Percentiles rank a stretch among this genome's conserved stretches.
Conservation (phyloP, 2,113 vertebrate genomes). For the Octodon degus region DNA sequence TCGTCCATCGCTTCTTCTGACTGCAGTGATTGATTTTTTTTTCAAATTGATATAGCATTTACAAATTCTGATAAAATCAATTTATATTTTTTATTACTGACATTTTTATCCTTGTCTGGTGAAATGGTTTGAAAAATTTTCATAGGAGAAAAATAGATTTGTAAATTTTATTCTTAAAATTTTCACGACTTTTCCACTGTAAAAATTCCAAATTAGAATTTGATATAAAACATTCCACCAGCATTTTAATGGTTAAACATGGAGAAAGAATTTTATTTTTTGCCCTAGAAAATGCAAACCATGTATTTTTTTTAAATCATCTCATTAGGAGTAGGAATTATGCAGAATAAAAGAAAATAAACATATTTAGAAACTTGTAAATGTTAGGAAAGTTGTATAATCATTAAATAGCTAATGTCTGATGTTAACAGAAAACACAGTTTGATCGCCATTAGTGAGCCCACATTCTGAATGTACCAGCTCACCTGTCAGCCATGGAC, state of each 20-base stretch:
- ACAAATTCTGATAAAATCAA: too few species aligned
- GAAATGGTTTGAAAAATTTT: neutral
- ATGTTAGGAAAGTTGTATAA: conserved; percentile 76
- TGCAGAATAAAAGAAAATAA: conserved; percentile 71
- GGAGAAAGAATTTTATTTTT: conserved; percentile 31
- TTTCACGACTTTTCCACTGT: conserved; percentile 7
- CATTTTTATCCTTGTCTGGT: neutral
- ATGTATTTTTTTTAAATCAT: conserved; percentile 70
- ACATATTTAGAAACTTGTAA: conserved; percentile 76
- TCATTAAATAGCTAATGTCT: conserved; percentile 75
- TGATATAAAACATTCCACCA: conserved; percentile 19
- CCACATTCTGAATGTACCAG: conserved; percentile 69
- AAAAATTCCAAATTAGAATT: conserved; percentile 37
- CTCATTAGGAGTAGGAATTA: conserved; percentile 71
- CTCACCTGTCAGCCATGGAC: conserved; percentile 64
- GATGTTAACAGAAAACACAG: conserved; percentile 21
- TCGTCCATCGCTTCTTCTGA: neutral
- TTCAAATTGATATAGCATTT: too few species aligned
- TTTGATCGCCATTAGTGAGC: conserved; percentile 68
- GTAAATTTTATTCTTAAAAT: neutral
- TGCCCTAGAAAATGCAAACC: conserved; percentile 75
- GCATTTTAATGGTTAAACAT: conserved; percentile 55
- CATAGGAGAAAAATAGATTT: neutral
- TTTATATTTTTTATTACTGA: neutral
- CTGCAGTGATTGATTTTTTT: neutral